Evolutionary conservation across 2,113 vertebrate species (phyloP).

Genomic region (Thamnophis sirtalis): DNA sequence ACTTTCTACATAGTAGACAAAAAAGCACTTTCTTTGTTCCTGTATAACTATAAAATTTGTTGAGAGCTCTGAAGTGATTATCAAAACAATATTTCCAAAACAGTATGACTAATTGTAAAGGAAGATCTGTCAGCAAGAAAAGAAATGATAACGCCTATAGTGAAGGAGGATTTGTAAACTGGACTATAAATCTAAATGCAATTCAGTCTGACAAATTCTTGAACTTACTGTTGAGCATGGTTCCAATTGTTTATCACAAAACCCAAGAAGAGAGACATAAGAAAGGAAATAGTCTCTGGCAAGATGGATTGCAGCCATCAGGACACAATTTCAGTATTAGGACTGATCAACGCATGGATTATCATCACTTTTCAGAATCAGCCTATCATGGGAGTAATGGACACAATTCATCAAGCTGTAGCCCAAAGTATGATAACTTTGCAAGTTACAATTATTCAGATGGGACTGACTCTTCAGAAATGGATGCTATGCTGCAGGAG

Average conservation of each 20-base stretch:
- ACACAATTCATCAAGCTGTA: conserved; percentile 68
- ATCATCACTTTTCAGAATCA: conserved; percentile 77
- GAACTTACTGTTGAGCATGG: conserved; percentile 87
- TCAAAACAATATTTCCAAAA: conserved; percentile 52
- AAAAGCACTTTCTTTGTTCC: background rate
- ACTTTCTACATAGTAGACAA: conserved; percentile 28
- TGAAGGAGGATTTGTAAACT: conserved; percentile 70
- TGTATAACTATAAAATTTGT: conserved; percentile 13
- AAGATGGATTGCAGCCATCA: conserved; percentile 68
- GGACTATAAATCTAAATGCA: conserved; percentile 75
- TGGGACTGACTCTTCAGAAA: conserved; percentile 74
- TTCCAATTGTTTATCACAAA: conserved; percentile 86
- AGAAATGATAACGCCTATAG: conserved; percentile 59
- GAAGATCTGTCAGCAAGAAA: conserved; percentile 61
- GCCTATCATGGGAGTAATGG: conserved; percentile 65
- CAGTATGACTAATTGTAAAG: conserved; percentile 79
- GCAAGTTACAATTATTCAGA: conserved; percentile 74
- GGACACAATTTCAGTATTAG: conserved; percentile 70
- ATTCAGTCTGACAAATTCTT: conserved; percentile 78
- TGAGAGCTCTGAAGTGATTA: conserved; percentile 51
- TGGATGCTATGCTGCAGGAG: conserved; percentile 80
- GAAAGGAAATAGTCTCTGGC: conserved; percentile 79
- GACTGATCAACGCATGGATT: conserved; percentile 75
- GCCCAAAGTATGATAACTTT: conserved; percentile 71
- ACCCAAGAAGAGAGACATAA: conserved; percentile 87